phyloP scores from a whole-genome alignment of 2,113 vertebrate genomes.

The Fulmarus glacialis region DNA sequence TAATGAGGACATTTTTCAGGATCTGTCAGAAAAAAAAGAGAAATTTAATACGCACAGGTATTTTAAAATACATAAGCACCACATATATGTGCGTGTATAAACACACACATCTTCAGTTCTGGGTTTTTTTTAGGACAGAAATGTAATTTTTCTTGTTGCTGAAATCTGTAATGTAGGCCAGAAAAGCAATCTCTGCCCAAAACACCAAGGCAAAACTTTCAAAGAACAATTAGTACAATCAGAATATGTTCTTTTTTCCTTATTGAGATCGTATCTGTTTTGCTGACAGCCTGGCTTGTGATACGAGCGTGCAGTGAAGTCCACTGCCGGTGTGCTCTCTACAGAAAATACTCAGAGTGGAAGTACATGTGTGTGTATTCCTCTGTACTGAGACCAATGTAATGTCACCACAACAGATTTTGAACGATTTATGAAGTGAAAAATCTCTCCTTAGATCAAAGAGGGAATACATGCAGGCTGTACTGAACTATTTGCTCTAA shows the following conservation, averaged over 20 bases:
- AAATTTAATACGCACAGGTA: not conserved
- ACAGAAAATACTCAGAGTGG: not conserved
- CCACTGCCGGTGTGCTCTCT: not conserved
- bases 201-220: not conserved
- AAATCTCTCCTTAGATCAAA: not conserved
- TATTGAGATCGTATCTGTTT: not conserved
- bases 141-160: not conserved
- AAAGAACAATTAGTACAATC: not conserved
- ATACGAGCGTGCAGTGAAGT: not conserved
- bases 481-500: not conserved
- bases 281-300: not conserved
- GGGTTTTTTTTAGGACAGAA: not conserved
- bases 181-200: not conserved
- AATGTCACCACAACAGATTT: not conserved
- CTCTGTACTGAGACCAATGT: not conserved
- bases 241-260: not conserved
- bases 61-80: not conserved
- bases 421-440: not conserved
- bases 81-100: accelerated
- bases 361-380: not conserved
- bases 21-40: not conserved
- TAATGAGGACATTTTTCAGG: not conserved
- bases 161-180: not conserved
- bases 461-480: not conserved
- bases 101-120: not conserved